Evolutionary conservation across 2,797 vertebrate genomes (phyloP), one percentile per base, ranked within the genome.

Genomic region (Discoglossus pictus): DNA sequence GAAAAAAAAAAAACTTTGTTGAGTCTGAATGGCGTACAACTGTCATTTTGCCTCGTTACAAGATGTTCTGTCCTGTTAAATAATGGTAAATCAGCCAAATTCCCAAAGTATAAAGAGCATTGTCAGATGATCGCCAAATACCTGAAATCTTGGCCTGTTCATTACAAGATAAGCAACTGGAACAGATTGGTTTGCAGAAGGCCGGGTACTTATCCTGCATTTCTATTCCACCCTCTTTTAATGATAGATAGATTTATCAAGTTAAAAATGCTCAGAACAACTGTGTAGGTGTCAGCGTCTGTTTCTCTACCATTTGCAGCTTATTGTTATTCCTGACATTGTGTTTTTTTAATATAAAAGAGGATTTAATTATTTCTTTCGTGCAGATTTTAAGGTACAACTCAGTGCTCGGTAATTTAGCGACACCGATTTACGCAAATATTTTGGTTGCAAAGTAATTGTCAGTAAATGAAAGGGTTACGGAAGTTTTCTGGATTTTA

Each of bases 51-150:
- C 52, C 52, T 75, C 12, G 24, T 79, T 79, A 71, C 64, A 6
- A 27, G 56, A 74, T 52, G 74, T 75, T 70, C 42, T 27, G 1
- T 80, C 73, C 68, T 78, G 74, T 78, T 76, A 79, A 75, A 72
- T 63, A 79, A 79, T 63, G 75, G 52, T 76, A 78, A 82, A 76
- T 83, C 39, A 56, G 11, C 23, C 61, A 75, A 13, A 65, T 73
- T 62, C 71, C 25, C 72, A 5, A 74, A 80, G 60, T 20, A 35
- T 70, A 69, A 77, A 71, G 64, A 61, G 50, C 47, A 52, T 31
- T 69, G 50, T 77, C 73, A 51, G 54, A 66, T 1, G n/a, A 7
- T 55, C n/a, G 47, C 31, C 17, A 55, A 65, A n/a, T 44, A 62
- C 73, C 73, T 80, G 78, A 34, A 24, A 59, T 59, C 75, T 59